Evolutionary conservation across 2,888 invertebrate genomes (phyloP).

Genomic region (Aleiodes alternator): DNA sequence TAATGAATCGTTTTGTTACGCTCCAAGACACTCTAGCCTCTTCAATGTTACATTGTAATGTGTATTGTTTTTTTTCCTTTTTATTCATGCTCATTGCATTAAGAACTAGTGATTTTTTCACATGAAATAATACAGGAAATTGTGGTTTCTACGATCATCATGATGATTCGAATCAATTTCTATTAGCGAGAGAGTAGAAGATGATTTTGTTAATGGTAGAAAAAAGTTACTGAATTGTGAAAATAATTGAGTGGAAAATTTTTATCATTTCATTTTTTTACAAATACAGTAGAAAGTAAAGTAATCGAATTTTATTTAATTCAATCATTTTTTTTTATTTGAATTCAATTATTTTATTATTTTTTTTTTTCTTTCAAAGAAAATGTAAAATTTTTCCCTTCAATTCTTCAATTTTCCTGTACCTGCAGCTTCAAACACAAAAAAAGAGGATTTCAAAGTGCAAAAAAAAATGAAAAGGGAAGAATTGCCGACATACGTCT

Average conservation of each 20-base stretch:
- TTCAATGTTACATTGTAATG: conserved; percentile 13
- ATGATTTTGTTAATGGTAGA: background rate
- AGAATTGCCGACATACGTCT: conserved; percentile 54
- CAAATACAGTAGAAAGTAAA: background rate
- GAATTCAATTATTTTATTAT: background rate
- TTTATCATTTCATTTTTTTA: too few relatives aligned
- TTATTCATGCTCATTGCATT: conserved; percentile 4
- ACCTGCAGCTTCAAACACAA: conserved; percentile 7
- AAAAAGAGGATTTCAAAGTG: background rate
- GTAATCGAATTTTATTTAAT: background rate
- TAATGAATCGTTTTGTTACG: conserved; percentile 28
- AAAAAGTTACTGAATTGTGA: background rate
- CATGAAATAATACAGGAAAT: background rate
- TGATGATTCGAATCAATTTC: background rate
- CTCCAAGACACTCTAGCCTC: background rate
- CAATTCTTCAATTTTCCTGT: background rate
- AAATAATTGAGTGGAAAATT: too few relatives aligned
- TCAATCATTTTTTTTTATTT: background rate
- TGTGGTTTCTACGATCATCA: background rate
- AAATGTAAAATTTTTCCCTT: too few relatives aligned
- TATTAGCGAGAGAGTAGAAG: background rate
- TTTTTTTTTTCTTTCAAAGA: background rate
- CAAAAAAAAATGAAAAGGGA: conserved; percentile 30
- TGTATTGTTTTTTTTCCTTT: conserved; percentile 4
- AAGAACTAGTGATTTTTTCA: background rate